These are phyloP conservation scores for Euwallacea fornicatus DNA, from an alignment of 1,140 invertebrate genomes.

Conservation along the genomic window DNA sequence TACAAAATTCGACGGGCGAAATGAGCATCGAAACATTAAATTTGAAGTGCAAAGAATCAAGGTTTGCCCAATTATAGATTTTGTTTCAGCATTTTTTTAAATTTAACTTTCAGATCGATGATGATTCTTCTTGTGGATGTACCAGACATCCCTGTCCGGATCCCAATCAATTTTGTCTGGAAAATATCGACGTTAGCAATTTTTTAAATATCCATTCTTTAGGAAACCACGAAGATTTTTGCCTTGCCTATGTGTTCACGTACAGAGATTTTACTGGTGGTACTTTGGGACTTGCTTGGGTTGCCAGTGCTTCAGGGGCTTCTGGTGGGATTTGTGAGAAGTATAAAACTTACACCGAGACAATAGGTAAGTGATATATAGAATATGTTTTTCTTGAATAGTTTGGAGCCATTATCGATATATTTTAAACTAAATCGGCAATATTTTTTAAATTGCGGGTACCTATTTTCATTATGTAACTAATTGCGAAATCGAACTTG, in stretches of 20 bases:
- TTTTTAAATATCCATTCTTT: conserved; percentile 98
- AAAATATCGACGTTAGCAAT: conserved; percentile 99
- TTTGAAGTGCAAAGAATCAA: conserved; percentile 98
- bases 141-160: conserved; percentile 65
- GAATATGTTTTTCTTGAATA: no score
- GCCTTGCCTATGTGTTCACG: conserved; percentile 98
- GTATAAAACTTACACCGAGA: conserved; percentile 96
- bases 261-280: conserved; percentile 65
- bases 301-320: conserved; percentile 92
- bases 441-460: no score
- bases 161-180: conserved; percentile 91
- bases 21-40: conserved; percentile 90
- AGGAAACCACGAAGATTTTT: conserved; percentile 96
- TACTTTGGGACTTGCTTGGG: conserved; percentile 89
- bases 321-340: conserved; percentile 99
- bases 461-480: no score
- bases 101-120: conserved; percentile 71
- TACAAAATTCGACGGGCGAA: conserved; percentile 87
- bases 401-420: no score
- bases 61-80: conserved; percentile 57
- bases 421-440: no score
- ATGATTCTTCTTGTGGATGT: conserved; percentile 76
- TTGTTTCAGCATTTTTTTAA: conserved; percentile 3
- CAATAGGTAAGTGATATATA: conserved; percentile 62
- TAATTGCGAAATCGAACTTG: no score